Conservation (phyloP, 1,140 invertebrate genomes). For the Magallana angulata region DNA sequence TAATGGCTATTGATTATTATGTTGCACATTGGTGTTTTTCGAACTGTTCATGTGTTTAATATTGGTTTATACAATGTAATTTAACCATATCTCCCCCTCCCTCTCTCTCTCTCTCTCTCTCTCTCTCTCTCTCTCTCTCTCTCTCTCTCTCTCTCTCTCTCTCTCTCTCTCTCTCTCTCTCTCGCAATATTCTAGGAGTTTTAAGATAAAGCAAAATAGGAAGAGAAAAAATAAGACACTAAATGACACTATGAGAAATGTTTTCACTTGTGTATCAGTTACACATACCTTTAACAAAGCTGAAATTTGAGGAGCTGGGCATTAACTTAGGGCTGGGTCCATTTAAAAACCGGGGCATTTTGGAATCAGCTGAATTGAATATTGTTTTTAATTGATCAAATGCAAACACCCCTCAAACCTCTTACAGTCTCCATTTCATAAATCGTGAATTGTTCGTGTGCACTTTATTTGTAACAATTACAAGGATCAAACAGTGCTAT, state of each 20-base stretch:
- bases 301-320: not conserved
- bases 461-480: not conserved
- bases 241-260: not conserved
- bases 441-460: not conserved
- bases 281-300: not conserved
- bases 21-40: no score
- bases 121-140: no score
- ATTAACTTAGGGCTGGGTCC: not conserved
- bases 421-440: not conserved
- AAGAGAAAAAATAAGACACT: not conserved
- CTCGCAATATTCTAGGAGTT: no score
- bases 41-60: no score
- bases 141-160: no score
- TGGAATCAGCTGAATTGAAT: not conserved
- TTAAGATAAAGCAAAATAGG: no score
- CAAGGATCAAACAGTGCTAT: constrained; percentile 8
- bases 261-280: not conserved
- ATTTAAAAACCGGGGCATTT: not conserved
- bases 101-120: no score
- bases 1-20: no score
- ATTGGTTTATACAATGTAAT: no score
- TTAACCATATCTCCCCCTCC: no score
- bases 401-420: not conserved
- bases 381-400: not conserved
- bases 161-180: no score